Evolutionary conservation across 2,888 invertebrate genomes (phyloP).

Genomic region (Spodoptera littoralis): DNA sequence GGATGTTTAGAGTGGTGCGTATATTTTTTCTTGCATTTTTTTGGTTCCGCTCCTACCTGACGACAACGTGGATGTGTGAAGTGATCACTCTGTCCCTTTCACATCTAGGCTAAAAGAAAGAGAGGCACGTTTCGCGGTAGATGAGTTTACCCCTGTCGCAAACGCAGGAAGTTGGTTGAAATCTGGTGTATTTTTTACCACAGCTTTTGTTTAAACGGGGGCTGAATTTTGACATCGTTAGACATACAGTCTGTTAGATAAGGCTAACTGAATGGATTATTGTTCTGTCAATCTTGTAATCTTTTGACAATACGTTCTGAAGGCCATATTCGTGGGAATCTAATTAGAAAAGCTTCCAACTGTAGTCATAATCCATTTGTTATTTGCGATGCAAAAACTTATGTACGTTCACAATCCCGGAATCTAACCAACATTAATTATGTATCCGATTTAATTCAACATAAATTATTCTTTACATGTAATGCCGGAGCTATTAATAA

Average conservation of each 20-base stretch:
- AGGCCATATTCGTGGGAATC: conserved; percentile 62
- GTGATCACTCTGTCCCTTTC: conserved; percentile 68
- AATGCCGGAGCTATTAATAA: conserved; percentile 9
- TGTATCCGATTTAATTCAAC: conserved; percentile 3
- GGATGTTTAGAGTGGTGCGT: conserved; percentile 86
- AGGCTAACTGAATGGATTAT: conserved; percentile 76
- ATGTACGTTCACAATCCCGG: not conserved
- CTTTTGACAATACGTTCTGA: conserved; percentile 64
- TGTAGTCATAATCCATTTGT: conserved; percentile 37
- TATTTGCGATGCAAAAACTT: conserved; percentile 35
- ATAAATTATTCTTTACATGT: conserved; percentile 6
- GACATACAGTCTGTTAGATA: conserved; percentile 78
- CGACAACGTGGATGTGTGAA: conserved; percentile 82
- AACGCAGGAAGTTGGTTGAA: conserved; percentile 84
- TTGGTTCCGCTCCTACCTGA: conserved; percentile 85
- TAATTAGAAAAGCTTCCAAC: conserved; percentile 43
- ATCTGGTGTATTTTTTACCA: conserved; percentile 86
- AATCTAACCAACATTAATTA: conserved; percentile 4
- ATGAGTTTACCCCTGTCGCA: conserved; percentile 71
- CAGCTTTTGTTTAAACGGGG: conserved; percentile 80
- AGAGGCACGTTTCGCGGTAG: conserved; percentile 75
- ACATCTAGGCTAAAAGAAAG: conserved; percentile 58
- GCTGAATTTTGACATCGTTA: conserved; percentile 77
- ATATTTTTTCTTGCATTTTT: conserved; percentile 81
- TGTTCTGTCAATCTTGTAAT: conserved; percentile 72